These are phyloP conservation scores for Agonopterix heracliana DNA, from an alignment of 2,888 invertebrate genomes.

Conservation along the genomic window DNA sequence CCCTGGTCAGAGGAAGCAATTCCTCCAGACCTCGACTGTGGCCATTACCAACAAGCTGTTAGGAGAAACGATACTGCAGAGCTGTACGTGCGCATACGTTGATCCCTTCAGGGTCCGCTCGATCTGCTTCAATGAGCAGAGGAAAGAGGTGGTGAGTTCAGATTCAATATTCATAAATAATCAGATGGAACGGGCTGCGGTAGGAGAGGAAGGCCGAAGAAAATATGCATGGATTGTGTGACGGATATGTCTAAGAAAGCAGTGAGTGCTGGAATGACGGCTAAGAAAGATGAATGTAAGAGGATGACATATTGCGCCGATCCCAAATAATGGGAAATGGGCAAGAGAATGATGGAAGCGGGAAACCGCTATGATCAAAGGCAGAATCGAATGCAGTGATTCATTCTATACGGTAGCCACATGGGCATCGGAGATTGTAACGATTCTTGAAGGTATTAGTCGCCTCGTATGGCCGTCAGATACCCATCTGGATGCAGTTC, in stretches of 20 bases:
- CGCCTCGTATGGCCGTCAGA: too few species aligned
- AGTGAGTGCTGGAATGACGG: too few species aligned
- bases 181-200: too few species aligned
- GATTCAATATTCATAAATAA: not conserved
- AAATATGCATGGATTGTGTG: too few species aligned
- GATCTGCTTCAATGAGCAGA: conserved; percentile 46
- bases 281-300: too few species aligned
- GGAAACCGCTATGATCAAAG: not conserved
- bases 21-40: conserved; percentile 68
- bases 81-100: conserved; percentile 57
- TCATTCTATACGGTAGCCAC: not conserved
- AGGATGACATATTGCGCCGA: too few species aligned
- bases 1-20: conserved; percentile 77
- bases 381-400: not conserved
- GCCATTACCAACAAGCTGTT: conserved; percentile 59
- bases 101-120: conserved; percentile 50
- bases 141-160: conserved; percentile 51
- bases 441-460: too few species aligned
- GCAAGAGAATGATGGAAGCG: too few species aligned
- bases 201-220: too few species aligned
- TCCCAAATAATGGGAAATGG: too few species aligned
- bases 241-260: too few species aligned
- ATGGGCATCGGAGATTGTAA: not conserved
- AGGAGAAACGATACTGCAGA: conserved; percentile 46
- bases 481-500: too few species aligned